Evolutionary conservation across 2,113 vertebrate genomes (phyloP), one percentile per base, ranked within the genome.

Genomic region (Paraplagusia blochii): DNA sequence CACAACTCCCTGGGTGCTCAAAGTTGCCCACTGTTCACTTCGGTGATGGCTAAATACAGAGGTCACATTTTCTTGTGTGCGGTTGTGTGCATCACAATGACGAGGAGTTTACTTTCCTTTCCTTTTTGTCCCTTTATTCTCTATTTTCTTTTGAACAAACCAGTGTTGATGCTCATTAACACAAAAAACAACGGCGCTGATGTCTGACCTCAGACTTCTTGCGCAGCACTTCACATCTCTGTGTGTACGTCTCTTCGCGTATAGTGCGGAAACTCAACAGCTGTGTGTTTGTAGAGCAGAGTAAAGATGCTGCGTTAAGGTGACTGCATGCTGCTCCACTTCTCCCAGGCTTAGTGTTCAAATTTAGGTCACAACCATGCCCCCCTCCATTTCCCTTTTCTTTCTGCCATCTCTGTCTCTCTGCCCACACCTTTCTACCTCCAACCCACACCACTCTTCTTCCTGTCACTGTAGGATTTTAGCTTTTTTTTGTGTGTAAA

Each of bases 291-390:
- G 62, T 44, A 22, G 48, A 11, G 13, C 42, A 15, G 17, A 54
- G 65, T 1, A 14, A 39, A 72, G 43, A 56, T 13, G 1, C 15
- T 45, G 53, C 33, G 36, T 69, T 58, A 8, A 15, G n/a, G 18
- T 63, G 54, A 38, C 39, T 68, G 14, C n/a, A 44, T 53, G 65
- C 69, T 79, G 81, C 74, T 82, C 77, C 51, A 72, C 72, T 85
- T 80, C 71, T 71, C 51, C 29, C 7, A 67, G 79, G 80, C 80
- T 84, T 81, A 70, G 58, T 59, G 55, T 47, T 61, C 68, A 89
- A 90, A 87, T 85, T 29, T 82, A 76, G 85, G 86, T 86, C 87
- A 87, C 58, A 40, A 66, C 66, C 74, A 47, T 53, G 51, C 29
- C 60, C 35, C 50, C 46, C 58, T 50, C 17, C 19, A 64, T 64